Percentiles rank a stretch among this genome's conserved stretches.
Conservation (phyloP, 2,113 vertebrate genomes). For the Crotalus horridus region DNA sequence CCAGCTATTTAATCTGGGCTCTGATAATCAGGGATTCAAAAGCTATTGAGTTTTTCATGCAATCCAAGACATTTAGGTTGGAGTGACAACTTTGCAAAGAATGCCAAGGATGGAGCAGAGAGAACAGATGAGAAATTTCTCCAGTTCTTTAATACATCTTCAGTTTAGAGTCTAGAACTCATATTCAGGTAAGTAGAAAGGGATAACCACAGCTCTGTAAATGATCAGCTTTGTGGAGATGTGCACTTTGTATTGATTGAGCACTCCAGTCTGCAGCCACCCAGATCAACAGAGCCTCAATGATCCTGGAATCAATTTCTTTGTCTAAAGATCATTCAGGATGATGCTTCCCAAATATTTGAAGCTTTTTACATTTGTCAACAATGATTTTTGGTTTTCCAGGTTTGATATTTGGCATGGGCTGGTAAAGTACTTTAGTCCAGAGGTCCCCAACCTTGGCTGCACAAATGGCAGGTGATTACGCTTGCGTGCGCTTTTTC, state of each 20-base stretch:
- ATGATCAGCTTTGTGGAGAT: not conserved
- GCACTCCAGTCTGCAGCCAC: not conserved
- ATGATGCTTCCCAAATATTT: not conserved
- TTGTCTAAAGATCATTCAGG: not conserved
- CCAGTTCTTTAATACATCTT: not conserved
- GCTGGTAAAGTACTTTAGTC: not conserved
- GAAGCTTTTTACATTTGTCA: not conserved
- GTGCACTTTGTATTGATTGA: not conserved
- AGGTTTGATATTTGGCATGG: not conserved
- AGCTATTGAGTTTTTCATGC: not conserved
- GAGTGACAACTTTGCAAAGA: not conserved
- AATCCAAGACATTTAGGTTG: not conserved
- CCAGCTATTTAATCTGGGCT: not conserved
- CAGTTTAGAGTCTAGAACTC: not conserved
- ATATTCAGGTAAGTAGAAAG: not conserved
- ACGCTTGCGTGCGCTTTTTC: not conserved
- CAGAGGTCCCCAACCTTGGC: not conserved
- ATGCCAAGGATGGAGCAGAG: not conserved
- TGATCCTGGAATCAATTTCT: not conserved
- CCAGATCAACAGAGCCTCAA: not conserved
- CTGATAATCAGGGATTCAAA: not conserved
- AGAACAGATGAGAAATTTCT: not conserved
- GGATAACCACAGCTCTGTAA: not conserved
- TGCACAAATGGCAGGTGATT: not conserved
- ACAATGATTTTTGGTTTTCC: not conserved